A percentile compares a stretch with the other conserved stretches of the same genome.
These are phyloP conservation scores for Epicampocera succincta DNA, from an alignment of 2,888 invertebrate genomes.

Conservation along the genomic window DNA sequence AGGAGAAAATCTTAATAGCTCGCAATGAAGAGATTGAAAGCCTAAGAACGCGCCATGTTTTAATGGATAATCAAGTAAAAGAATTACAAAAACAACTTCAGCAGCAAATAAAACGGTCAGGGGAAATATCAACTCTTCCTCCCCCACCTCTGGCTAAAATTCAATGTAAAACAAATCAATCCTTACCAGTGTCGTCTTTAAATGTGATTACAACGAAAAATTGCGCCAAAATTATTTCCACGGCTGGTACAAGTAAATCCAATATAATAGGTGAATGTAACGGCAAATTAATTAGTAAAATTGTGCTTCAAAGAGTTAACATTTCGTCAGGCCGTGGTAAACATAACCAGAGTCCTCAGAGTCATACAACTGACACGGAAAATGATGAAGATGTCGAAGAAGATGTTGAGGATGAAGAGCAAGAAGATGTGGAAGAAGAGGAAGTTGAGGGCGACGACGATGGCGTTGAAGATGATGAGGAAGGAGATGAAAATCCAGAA, in stretches of 20 bases:
- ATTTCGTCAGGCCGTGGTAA: slow-evolving; percentile 58
- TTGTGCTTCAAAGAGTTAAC: slow-evolving; percentile 76
- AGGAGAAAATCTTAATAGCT: slow-evolving; percentile 88
- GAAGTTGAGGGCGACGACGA: slow-evolving; percentile 14
- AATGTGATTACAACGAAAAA: neutral
- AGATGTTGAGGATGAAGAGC: slow-evolving; percentile 61
- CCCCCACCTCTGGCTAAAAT: slow-evolving; percentile 73
- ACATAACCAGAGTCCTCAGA: slow-evolving; percentile 54
- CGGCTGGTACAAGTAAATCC: slow-evolving; percentile 21
- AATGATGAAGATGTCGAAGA: slow-evolving; percentile 67
- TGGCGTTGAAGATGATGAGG: slow-evolving; percentile 42
- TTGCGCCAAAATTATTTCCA: slow-evolving; percentile 36
- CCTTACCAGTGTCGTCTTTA: slow-evolving; percentile 34
- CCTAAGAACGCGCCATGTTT: slow-evolving; percentile 83
- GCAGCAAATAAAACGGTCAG: slow-evolving; percentile 71
- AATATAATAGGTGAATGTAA: slow-evolving; percentile 74
- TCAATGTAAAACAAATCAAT: slow-evolving; percentile 70
- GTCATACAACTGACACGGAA: slow-evolving; percentile 71
- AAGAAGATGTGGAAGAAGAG: slow-evolving; percentile 41
- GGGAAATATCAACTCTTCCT: slow-evolving; percentile 69
- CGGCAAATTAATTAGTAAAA: slow-evolving; percentile 78
- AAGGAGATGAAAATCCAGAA: slow-evolving; percentile 68
- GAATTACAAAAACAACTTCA: slow-evolving; percentile 74
- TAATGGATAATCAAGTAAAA: slow-evolving; percentile 73
- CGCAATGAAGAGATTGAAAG: slow-evolving; percentile 90